Evolutionary conservation across 2,113 vertebrate genomes (phyloP).

Genomic region (Ochotona princeps): DNA sequence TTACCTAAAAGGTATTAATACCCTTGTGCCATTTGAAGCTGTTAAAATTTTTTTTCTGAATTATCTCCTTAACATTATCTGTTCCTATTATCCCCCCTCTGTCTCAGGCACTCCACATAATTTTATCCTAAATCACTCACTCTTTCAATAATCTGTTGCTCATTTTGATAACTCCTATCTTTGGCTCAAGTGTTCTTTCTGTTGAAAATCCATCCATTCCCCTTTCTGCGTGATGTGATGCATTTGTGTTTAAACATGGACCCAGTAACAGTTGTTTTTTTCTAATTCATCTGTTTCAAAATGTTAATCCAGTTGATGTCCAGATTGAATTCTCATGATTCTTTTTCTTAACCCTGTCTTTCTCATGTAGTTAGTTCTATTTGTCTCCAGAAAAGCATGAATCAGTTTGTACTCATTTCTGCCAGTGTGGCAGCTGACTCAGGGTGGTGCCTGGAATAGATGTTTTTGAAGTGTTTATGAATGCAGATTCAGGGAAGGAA

Average conservation of each 20-base stretch:
- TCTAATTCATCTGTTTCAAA: not conserved
- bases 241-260: not conserved
- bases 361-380: not conserved
- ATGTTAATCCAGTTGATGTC: not conserved
- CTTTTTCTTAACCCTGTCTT: not conserved
- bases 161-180: not conserved
- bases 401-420: not conserved
- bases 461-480: not conserved
- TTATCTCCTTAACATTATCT: not conserved
- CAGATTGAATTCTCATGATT: not conserved
- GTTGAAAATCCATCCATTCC: not conserved
- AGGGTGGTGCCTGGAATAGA: not conserved
- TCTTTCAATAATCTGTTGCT: not conserved
- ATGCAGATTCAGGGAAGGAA: not conserved
- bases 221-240: not conserved
- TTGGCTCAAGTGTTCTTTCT: not conserved
- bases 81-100: accelerated
- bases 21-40: not conserved
- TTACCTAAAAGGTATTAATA: not conserved
- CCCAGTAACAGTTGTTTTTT: not conserved
- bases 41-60: not conserved
- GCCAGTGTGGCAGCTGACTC: not conserved
- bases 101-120: accelerated
- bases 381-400: not conserved
- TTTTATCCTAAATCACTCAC: not conserved